These are phyloP conservation scores for Pyrochroa serraticornis DNA, from an alignment of 2,888 invertebrate genomes.

Conservation along the genomic window DNA sequence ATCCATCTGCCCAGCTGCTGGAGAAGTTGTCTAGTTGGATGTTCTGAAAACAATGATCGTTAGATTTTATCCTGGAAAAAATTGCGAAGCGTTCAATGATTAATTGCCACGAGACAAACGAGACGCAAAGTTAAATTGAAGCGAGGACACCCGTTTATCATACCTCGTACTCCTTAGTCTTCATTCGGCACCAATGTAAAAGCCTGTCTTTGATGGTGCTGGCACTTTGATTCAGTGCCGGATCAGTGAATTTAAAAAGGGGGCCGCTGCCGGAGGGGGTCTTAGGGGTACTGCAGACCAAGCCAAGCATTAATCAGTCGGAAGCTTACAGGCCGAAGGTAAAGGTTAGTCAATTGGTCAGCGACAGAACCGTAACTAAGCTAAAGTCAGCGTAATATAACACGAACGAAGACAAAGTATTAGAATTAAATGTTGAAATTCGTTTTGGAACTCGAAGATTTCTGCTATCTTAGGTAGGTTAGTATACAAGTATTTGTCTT, in stretches of 20 bases:
- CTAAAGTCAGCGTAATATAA: background rate
- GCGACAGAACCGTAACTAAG: background rate
- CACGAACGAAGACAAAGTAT: too few relatives aligned
- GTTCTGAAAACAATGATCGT: constrained; percentile 67
- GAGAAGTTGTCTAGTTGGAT: constrained; percentile 98
- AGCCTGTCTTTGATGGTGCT: constrained; percentile 95
- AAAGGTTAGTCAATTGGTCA: constrained; percentile 11
- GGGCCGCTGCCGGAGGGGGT: constrained; percentile 72
- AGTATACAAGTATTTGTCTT: too few relatives aligned
- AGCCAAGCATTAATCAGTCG: constrained; percentile 38
- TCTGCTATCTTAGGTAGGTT: too few relatives aligned
- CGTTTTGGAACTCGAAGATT: too few relatives aligned
- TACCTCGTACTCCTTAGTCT: constrained; percentile 98
- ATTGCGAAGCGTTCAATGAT: background rate
- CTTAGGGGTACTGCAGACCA: constrained; percentile 72
- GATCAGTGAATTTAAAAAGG: constrained; percentile 90
- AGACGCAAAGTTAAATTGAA: background rate
- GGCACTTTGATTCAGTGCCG: constrained; percentile 88
- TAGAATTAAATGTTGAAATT: too few relatives aligned
- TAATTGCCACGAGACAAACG: background rate
- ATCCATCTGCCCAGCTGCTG: constrained; percentile 97
- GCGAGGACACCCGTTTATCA: constrained; percentile 1
- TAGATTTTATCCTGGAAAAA: background rate
- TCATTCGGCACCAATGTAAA: constrained; percentile 96
- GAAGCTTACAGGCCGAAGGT: constrained; percentile 18